These are phyloP conservation scores for Ploceus nigricollis DNA, from an alignment of 2,113 vertebrate genomes.

Conservation along the genomic window DNA sequence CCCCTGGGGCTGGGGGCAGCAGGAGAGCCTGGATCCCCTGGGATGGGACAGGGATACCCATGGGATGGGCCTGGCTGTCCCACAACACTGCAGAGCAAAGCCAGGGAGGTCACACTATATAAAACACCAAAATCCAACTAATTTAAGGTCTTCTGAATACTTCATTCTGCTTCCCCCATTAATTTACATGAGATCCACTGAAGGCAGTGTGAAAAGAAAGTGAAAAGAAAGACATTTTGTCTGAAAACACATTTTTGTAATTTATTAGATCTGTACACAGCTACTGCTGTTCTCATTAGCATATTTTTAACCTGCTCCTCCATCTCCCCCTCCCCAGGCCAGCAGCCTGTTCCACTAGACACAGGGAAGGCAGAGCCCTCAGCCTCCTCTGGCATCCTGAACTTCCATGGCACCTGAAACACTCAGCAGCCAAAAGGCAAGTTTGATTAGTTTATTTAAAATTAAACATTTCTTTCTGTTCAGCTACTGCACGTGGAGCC, in stretches of 20 bases:
- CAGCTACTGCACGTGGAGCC: not conserved
- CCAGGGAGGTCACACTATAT: not conserved
- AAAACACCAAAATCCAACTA: not conserved
- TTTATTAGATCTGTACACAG: constrained; percentile 35
- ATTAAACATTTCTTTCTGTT: constrained; percentile 3
- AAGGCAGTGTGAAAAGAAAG: not conserved
- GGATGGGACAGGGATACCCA: not conserved
- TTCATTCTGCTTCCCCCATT: not conserved
- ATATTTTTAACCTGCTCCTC: not conserved
- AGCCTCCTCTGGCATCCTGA: not conserved
- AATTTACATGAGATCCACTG: not conserved
- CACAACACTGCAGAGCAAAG: not conserved
- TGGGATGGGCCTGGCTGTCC: not conserved
- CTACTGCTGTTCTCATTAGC: not conserved
- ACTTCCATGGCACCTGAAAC: not conserved
- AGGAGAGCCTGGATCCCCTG: not conserved
- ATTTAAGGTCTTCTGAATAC: not conserved
- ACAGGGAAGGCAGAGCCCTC: not conserved
- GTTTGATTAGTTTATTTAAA: constrained; percentile 40
- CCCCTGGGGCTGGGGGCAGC: too few relatives aligned
- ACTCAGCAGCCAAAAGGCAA: not conserved
- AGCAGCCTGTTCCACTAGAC: not conserved
- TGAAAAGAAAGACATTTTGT: not conserved
- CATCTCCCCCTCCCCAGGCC: not conserved
- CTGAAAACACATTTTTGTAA: not conserved